These are phyloP conservation scores for Benitochromis conjunctus DNA, from an alignment of 2,113 vertebrate species.

Conservation along the genomic window DNA sequence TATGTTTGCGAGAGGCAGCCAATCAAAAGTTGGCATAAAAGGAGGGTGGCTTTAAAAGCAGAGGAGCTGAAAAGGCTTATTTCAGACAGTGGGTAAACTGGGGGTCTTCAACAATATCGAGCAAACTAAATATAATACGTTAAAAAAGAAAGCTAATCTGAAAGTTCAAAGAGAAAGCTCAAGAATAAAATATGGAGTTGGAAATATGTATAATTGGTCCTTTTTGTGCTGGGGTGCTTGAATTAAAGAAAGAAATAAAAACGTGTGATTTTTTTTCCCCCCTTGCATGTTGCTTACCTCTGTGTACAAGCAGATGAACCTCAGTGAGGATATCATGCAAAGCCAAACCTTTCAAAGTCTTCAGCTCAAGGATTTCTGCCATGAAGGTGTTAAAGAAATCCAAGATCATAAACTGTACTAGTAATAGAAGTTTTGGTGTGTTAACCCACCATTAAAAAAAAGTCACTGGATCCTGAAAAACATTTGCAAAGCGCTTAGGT, in stretches of 20 bases:
- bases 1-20: not conserved
- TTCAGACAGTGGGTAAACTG: too few species aligned
- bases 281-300: slow-evolving; percentile 74
- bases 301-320: slow-evolving; percentile 89
- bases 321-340: slow-evolving; percentile 94
- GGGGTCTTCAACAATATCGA: too few species aligned
- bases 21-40: not conserved
- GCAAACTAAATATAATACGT: too few species aligned
- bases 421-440: not conserved
- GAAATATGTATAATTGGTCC: too few species aligned
- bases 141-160: not conserved
- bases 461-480: rapidly evolving
- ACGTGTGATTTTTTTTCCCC: not conserved
- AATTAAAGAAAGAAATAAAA: not conserved
- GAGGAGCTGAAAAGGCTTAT: too few species aligned
- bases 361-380: slow-evolving; percentile 86
- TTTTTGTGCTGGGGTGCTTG: not conserved
- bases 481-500: not conserved
- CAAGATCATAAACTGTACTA: not conserved
- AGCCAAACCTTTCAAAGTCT: slow-evolving; percentile 92
- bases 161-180: not conserved
- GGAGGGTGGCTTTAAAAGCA: not conserved
- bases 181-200: not conserved
- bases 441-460: not conserved
- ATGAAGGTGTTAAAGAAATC: not conserved